A percentile compares a stretch with the other conserved stretches of the same genome.
These are phyloP conservation scores for Protobothrops mucrosquamatus DNA, from an alignment of 2,113 vertebrate genomes.

Conservation along the genomic window DNA sequence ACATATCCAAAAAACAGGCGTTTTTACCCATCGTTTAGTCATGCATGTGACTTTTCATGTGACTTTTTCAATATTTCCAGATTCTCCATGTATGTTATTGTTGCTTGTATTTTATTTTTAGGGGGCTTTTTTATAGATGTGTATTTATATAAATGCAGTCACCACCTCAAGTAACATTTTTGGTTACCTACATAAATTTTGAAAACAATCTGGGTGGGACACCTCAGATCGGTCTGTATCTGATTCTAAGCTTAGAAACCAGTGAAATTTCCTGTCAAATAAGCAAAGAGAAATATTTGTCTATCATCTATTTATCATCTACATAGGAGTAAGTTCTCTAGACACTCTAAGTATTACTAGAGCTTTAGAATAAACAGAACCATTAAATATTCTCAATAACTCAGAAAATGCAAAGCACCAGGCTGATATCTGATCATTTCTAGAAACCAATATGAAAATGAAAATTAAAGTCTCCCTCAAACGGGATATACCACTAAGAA, in stretches of 20 bases:
- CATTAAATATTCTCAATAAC: neutral
- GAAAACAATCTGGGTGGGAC: neutral
- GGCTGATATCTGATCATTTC: neutral
- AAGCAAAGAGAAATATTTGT: neutral
- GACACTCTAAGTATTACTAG: neutral
- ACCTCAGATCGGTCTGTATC: neutral
- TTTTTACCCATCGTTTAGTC: neutral
- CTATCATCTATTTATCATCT: neutral
- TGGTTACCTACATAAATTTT: too few species aligned
- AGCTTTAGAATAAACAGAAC: neutral
- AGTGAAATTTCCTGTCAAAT: neutral
- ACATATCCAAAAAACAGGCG: neutral
- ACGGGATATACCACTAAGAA: constrained; percentile 65
- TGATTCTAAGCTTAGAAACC: too few species aligned
- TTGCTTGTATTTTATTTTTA: neutral
- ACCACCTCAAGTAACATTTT: too few species aligned
- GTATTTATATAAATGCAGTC: too few species aligned
- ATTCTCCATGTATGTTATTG: neutral
- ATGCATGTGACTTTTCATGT: neutral
- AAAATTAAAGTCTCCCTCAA: constrained; percentile 17
- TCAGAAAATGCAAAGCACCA: rapidly evolving
- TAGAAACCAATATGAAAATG: constrained; percentile 4
- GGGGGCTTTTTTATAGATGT: neutral
- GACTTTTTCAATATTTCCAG: neutral
- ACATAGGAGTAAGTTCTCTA: too few species aligned